Evolutionary conservation across 2,888 invertebrate genomes (phyloP), one percentile per base, ranked within the genome.

Genomic region (Lepidocyrtinus sp.): DNA sequence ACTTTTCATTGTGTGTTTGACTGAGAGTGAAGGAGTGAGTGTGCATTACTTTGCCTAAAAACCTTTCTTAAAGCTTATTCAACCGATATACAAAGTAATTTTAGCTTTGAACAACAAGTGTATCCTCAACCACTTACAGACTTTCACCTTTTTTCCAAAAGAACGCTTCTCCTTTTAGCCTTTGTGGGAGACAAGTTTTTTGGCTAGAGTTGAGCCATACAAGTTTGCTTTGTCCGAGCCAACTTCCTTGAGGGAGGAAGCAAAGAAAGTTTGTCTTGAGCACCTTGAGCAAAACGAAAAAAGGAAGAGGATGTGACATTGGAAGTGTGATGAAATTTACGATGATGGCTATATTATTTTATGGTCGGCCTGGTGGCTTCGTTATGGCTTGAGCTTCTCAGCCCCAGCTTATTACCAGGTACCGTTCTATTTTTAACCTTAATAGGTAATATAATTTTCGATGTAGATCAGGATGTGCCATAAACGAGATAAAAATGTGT

Each of bases 51-150:
- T 2, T 50, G 15, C 2, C 12, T 15, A 17, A 50, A 50, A n/a
- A n/a, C 1, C 17, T 12, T 50, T 50, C 15, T 50, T 7, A 36
- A 50, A 50, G 50, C 50, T 50, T 50, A 50, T 17, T 50, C 50
- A 50, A 50, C 50, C 50, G 17, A 2, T 50, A 50, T 50, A 50
- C 2, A 50, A 50, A 50, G 50, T 50, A 50, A 50, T 50, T 50
- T 50, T 50, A 36, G 50, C 2, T 15, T n/a, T n/a, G n/a, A 50
- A 50, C 50, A 50, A 50, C 50, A 50, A 50, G 50, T 50, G 50
- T 50, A 50, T 7, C 5, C 36, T 36, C 36, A 2, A 50, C 17
- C 2, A 50, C 17, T 7, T 50, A 50, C n/a, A 2, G 15, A 50
- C n/a, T n/a, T n/a, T 15, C 50, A 50, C 50, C 2, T n/a, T 2